phyloP scores from a whole-genome alignment of 1,140 invertebrate genomes.

The Oryctes rhinoceros region DNA sequence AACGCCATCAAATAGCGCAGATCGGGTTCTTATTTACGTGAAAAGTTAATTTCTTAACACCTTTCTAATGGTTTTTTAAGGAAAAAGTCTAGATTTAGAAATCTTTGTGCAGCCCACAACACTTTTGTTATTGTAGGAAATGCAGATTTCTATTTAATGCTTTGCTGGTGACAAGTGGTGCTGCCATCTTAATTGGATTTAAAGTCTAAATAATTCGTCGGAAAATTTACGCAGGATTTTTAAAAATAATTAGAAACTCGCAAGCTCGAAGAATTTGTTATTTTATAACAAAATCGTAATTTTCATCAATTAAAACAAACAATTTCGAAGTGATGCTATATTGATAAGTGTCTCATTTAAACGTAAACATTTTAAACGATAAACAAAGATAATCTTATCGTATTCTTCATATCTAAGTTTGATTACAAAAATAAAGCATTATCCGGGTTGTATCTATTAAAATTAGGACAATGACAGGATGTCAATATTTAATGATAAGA shows the following conservation, averaged over 20 bases:
- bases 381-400: too few relatives aligned
- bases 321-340: background rate
- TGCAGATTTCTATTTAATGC: background rate
- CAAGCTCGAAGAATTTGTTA: too few relatives aligned
- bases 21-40: background rate
- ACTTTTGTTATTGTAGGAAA: conserved; percentile 27
- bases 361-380: too few relatives aligned
- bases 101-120: background rate
- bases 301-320: background rate
- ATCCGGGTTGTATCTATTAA: background rate
- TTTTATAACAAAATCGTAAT: background rate
- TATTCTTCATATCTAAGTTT: background rate
- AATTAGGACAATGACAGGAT: background rate
- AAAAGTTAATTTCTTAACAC: background rate
- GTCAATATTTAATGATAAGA: background rate
- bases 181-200: background rate
- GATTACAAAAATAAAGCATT: background rate
- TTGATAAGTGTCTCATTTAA: too few relatives aligned
- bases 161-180: background rate
- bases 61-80: background rate
- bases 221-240: background rate
- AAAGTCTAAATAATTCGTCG: background rate
- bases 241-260: background rate
- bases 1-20: background rate
- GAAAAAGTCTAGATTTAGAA: background rate